Evolutionary conservation across 2,888 invertebrate genomes (phyloP).

Genomic region (Chaetogeoica ovagalla): DNA sequence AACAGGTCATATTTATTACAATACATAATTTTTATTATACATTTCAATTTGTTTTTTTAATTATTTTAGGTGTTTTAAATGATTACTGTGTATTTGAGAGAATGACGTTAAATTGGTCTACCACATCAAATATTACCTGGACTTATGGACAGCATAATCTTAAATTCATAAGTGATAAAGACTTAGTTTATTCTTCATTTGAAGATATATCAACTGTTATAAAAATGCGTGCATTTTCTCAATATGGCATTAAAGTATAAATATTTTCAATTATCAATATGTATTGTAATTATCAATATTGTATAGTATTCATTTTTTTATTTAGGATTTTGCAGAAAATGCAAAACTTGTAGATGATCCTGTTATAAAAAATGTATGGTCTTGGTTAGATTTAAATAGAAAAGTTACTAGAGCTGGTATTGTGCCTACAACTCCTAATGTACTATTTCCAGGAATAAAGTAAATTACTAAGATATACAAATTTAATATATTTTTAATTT

Average conservation of each 20-base stretch:
- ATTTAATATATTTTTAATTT: not conserved
- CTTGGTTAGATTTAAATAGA: constrained; percentile 75
- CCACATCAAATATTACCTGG: constrained; percentile 74
- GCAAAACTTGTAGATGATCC: constrained; percentile 77
- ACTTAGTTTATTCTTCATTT: constrained; percentile 63
- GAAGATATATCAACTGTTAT: constrained; percentile 76
- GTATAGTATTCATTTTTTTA: constrained; percentile 3
- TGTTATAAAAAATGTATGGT: constrained; percentile 79
- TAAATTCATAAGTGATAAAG: constrained; percentile 65
- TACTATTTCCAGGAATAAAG: constrained; percentile 59
- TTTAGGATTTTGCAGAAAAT: constrained; percentile 73
- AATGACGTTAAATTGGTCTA: constrained; percentile 80
- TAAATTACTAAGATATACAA: constrained; percentile 51
- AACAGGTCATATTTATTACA: constrained; percentile 60
- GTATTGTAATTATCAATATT: constrained; percentile 12
- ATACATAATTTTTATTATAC: not conserved
- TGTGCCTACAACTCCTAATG: constrained; percentile 54
- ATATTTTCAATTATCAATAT: constrained; percentile 34
- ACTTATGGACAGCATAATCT: constrained; percentile 71
- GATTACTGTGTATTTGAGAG: constrained; percentile 81
- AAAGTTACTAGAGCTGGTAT: constrained; percentile 71
- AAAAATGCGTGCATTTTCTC: constrained; percentile 70
- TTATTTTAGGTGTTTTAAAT: constrained; percentile 64
- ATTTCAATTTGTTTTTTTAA: not conserved
- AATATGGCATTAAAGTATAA: constrained; percentile 79